A percentile compares a stretch with the other conserved stretches of the same genome.
Conservation (phyloP, 2,797 vertebrate genomes). For the Mastacembelus armatus region DNA sequence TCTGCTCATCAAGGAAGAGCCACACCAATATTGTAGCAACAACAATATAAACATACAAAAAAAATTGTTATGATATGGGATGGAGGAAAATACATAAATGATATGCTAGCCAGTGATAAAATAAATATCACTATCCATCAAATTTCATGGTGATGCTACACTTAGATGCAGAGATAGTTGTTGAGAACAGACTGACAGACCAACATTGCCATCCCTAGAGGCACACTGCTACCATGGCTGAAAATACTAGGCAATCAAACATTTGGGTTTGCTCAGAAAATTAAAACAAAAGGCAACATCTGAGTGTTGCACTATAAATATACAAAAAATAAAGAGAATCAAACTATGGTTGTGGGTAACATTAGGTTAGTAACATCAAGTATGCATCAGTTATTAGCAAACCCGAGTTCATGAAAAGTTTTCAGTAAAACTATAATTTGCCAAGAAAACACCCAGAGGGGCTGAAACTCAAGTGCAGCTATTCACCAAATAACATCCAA, state of each 20-base stretch:
- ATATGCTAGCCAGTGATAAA: too few species aligned
- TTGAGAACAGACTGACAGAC: not conserved
- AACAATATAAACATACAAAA: too few species aligned
- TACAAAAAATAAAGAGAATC: not conserved
- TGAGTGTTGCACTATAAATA: not conserved
- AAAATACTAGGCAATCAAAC: not conserved
- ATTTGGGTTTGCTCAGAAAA: not conserved
- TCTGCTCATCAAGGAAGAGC: too few species aligned
- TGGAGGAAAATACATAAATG: too few species aligned
- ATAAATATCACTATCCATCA: too few species aligned
- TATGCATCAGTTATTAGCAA: not conserved
- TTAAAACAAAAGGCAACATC: not conserved
- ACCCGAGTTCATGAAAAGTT: not conserved
- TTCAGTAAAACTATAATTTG: not conserved
- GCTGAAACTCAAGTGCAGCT: not conserved
- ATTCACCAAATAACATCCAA: slow-evolving; percentile 4
- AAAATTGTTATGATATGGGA: too few species aligned
- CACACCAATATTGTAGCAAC: too few species aligned
- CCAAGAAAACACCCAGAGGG: not conserved
- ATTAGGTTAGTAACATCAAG: not conserved
- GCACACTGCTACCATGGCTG: not conserved
- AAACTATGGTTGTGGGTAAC: not conserved
- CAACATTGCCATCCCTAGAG: not conserved
- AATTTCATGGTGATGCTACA: not conserved
- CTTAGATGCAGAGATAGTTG: too few species aligned